These are phyloP conservation scores for Ryuthela nishihirai DNA, from an alignment of 2,888 invertebrate species.

Conservation along the genomic window DNA sequence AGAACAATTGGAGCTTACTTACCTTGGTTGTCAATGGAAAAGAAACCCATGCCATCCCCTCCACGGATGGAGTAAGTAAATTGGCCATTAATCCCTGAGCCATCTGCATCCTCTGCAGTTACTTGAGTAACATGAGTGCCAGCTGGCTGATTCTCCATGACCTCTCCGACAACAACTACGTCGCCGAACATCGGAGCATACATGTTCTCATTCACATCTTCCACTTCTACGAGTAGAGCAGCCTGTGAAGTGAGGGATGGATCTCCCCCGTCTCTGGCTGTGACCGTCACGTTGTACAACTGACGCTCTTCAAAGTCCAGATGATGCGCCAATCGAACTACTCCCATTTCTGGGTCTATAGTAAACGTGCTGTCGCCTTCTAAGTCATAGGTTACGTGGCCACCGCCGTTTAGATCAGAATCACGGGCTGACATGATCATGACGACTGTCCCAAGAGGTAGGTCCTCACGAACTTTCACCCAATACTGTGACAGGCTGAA, in stretches of 20 bases:
- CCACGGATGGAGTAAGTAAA: slow-evolving; percentile 80
- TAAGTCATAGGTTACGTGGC: slow-evolving; percentile 71
- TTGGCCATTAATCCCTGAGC: slow-evolving; percentile 72
- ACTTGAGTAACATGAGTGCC: slow-evolving; percentile 74
- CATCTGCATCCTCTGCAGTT: slow-evolving; percentile 66
- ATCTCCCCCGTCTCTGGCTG: slow-evolving; percentile 75
- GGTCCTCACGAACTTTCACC: slow-evolving; percentile 84
- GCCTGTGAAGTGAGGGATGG: slow-evolving; percentile 72
- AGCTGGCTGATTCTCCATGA: slow-evolving; percentile 74
- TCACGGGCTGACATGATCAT: slow-evolving; percentile 79
- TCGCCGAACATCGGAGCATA: slow-evolving; percentile 77
- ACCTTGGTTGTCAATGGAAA: slow-evolving; percentile 87
- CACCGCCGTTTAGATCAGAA: slow-evolving; percentile 78
- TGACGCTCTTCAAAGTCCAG: slow-evolving; percentile 87
- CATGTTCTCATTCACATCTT: slow-evolving; percentile 91
- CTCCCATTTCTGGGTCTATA: slow-evolving; percentile 80
- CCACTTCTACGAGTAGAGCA: slow-evolving; percentile 69
- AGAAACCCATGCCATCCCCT: slow-evolving; percentile 86
- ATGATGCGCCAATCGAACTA: slow-evolving; percentile 69
- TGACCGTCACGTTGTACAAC: slow-evolving; percentile 79
- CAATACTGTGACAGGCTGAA: slow-evolving; percentile 62
- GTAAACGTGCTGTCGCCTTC: slow-evolving; percentile 64
- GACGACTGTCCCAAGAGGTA: slow-evolving; percentile 80
- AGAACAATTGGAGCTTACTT: too few species aligned
- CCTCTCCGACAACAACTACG: slow-evolving; percentile 59